These are phyloP conservation scores for Hyles euphorbiae DNA, from an alignment of 1,140 invertebrate species.

Conservation along the genomic window DNA sequence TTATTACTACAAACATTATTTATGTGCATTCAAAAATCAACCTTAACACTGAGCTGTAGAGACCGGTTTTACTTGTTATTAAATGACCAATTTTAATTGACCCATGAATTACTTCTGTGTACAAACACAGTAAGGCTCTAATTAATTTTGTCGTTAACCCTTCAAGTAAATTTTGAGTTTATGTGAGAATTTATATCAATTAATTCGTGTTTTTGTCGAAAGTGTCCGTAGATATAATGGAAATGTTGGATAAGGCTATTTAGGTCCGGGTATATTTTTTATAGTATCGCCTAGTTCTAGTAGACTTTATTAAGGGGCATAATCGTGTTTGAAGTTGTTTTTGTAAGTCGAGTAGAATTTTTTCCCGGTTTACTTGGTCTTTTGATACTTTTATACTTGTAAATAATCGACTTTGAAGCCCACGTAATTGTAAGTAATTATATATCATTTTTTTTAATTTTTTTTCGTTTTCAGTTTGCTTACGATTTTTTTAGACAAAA, in stretches of 20 bases:
- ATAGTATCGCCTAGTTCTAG: too few relatives aligned
- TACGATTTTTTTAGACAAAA: too few relatives aligned
- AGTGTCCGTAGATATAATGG: background rate
- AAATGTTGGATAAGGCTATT: background rate
- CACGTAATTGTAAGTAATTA: too few relatives aligned
- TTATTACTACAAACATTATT: slow-evolving; percentile 3
- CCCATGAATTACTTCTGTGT: background rate
- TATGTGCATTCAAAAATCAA: background rate
- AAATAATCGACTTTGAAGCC: too few relatives aligned
- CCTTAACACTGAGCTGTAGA: background rate
- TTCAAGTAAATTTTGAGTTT: slow-evolving; percentile 2
- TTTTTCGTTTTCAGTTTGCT: too few relatives aligned
- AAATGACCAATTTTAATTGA: slow-evolving; percentile 4
- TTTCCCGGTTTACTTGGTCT: too few relatives aligned
- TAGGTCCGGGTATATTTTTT: too few relatives aligned
- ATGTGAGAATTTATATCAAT: slow-evolving; percentile 1
- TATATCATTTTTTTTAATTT: too few relatives aligned
- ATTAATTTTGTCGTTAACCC: background rate
- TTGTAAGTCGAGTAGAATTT: too few relatives aligned
- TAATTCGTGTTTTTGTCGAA: background rate
- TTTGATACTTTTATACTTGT: too few relatives aligned
- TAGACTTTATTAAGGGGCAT: too few relatives aligned
- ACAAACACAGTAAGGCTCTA: background rate
- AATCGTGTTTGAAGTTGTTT: too few relatives aligned
- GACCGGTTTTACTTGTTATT: background rate